Evolutionary conservation across 2,797 vertebrate genomes (phyloP).

Genomic region (Acanthiza pusilla): DNA sequence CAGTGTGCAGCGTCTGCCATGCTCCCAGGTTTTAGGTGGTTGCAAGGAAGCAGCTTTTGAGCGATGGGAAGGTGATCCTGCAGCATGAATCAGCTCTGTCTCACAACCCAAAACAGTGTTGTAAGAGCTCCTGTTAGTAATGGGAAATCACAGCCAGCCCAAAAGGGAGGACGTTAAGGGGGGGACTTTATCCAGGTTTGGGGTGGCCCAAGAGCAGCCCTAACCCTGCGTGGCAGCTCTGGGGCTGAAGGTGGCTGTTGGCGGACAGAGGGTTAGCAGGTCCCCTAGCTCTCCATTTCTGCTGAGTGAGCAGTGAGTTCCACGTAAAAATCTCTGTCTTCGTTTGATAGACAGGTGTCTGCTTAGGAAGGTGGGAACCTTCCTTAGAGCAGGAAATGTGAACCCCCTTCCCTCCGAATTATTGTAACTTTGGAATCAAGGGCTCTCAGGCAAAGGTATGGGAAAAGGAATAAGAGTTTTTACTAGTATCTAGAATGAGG

Average conservation of each 20-base stretch:
- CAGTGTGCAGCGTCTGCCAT: not conserved
- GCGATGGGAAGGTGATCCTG: not conserved
- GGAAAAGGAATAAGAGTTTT: no score
- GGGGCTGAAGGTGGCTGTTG: not conserved
- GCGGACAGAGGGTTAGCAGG: not conserved
- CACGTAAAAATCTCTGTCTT: not conserved
- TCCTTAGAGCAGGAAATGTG: no score
- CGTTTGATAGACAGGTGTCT: no score
- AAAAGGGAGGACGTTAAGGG: not conserved
- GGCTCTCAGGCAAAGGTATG: no score
- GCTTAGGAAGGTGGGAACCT: no score
- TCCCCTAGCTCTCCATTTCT: not conserved
- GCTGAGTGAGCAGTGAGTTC: not conserved
- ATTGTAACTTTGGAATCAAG: no score
- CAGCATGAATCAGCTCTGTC: not conserved
- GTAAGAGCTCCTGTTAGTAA: not conserved
- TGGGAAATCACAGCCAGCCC: not conserved
- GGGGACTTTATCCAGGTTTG: not conserved
- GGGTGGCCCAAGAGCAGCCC: not conserved
- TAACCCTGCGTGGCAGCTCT: not conserved
- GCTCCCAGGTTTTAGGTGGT: not conserved
- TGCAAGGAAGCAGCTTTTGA: not conserved
- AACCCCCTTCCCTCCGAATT: no score
- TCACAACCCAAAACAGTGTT: not conserved
- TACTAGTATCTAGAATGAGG: no score